Base-by-base conservation (phyloP, 2,797 vertebrate species). In the Anas acuta region DNA sequence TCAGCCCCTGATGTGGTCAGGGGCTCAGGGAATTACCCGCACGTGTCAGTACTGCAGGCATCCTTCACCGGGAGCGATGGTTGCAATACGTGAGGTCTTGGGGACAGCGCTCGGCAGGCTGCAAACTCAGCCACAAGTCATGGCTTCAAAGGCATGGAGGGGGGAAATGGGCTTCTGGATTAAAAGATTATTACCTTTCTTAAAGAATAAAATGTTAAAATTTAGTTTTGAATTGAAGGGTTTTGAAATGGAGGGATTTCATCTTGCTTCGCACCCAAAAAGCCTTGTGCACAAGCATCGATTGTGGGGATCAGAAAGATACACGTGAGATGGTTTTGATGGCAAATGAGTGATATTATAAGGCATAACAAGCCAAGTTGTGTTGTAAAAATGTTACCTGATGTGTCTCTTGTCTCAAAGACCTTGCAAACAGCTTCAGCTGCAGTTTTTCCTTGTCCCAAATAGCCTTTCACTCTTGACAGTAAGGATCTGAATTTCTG, bases 251-350 rank as follows among this genome's bases (percentile, higher is more conserved):
- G 26, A 25, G 9, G 33, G 0, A 5, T 70, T 79, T 67, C 6
- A 5, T 57, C 6, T 32, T 43, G 26, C 16, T 69, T 51, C 19
- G 4, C 11, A 18, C 25, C 19, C 25, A 19, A 30, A 69, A 58
- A 53, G 6, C 17, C 23, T 12, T 0, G 8, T 9, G 21, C 28
- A 2, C 13, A 21, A 45, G n/a, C 47, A n/a, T 7, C 1, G 25
- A 6, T 16, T 37, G 51, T 4, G 19, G 25, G n/a, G 53, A 35
- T 57, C 11, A 41, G 53, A 64, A 54, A 22, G 72, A 41, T 28
- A 6, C 60, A 4, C 18, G 7, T 32, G 22, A 39, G 58, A 1
- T 39, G 65, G 9, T 21, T 72, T 39, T 41, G 39, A n/a, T 23
- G 10, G 8, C 11, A 21, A 37, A 11, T 19, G 30, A 22, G 61